phyloP scores from a whole-genome alignment of 2,888 invertebrate genomes.

The Lissonota sp. region DNA sequence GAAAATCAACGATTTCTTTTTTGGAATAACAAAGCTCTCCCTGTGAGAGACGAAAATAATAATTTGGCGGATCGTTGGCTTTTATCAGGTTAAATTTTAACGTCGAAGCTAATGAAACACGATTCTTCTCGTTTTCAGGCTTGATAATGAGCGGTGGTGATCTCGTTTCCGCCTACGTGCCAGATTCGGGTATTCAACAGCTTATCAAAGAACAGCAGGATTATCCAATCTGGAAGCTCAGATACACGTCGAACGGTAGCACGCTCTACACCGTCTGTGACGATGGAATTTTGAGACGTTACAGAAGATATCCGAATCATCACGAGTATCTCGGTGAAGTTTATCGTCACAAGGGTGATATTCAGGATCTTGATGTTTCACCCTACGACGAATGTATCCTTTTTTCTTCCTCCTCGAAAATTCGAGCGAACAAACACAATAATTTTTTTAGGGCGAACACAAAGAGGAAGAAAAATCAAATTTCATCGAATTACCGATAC shows the following conservation, averaged over 20 bases:
- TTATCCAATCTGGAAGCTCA: constrained; percentile 83
- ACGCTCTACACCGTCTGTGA: constrained; percentile 83
- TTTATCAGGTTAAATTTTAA: not conserved
- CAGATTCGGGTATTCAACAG: constrained; percentile 83
- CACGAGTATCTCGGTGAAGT: constrained; percentile 84
- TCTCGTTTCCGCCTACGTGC: constrained; percentile 83
- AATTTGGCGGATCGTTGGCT: not conserved
- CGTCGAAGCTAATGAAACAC: not conserved
- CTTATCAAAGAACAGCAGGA: constrained; percentile 81
- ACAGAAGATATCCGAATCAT: constrained; percentile 84
- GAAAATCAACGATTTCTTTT: not conserved
- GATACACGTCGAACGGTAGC: constrained; percentile 84
- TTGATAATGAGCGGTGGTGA: constrained; percentile 84
- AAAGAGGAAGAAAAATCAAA: not conserved
- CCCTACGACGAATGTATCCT: constrained; percentile 85
- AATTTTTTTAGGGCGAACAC: not conserved
- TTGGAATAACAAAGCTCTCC: not conserved
- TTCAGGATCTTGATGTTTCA: constrained; percentile 84
- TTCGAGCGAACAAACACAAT: not conserved
- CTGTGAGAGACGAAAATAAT: not conserved
- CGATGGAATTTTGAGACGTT: constrained; percentile 82
- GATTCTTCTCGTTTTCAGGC: constrained; percentile 74
- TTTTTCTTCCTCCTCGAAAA: constrained; percentile 61
- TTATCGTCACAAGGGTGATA: constrained; percentile 83
- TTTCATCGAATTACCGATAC: constrained; percentile 42